phyloP scores from a whole-genome alignment of 2,888 invertebrate genomes.

The Spilarctia lutea region DNA sequence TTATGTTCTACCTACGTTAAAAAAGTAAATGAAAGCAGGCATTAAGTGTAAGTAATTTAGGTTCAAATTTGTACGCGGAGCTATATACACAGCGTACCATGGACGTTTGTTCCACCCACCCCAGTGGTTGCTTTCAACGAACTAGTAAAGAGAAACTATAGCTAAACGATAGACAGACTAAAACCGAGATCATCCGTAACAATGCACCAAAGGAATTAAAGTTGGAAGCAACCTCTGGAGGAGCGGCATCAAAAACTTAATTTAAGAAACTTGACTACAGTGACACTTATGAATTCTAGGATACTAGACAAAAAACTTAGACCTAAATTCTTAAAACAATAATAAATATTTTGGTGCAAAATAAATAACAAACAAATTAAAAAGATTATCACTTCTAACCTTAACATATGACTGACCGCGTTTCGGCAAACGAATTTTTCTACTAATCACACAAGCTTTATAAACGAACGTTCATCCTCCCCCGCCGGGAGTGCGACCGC shows the following conservation, averaged over 20 bases:
- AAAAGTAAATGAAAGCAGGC: constrained; percentile 84
- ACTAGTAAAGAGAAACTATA: constrained; percentile 49
- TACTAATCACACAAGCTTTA: constrained; percentile 85
- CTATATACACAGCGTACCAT: constrained; percentile 86
- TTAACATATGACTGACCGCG: constrained; percentile 78
- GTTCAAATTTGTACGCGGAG: constrained; percentile 85
- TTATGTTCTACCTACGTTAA: constrained; percentile 86
- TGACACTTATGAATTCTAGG: constrained; percentile 83
- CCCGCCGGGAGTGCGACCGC: constrained; percentile 58
- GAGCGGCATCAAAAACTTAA: constrained; percentile 81
- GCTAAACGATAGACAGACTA: constrained; percentile 62
- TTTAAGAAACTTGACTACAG: constrained; percentile 80
- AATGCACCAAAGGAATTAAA: constrained; percentile 46
- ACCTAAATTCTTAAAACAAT: constrained; percentile 77
- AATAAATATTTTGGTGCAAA: constrained; percentile 83
- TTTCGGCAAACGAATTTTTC: constrained; percentile 72
- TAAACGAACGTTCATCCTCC: constrained; percentile 57
- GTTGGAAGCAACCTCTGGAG: constrained; percentile 66
- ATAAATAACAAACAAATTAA: constrained; percentile 66
- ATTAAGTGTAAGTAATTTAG: constrained; percentile 80
- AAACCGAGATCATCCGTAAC: constrained; percentile 72
- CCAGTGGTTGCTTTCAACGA: constrained; percentile 65
- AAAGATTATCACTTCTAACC: constrained; percentile 67
- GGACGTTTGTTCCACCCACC: constrained; percentile 82
- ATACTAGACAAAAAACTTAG: constrained; percentile 84